Conservation (phyloP, 1,140 invertebrate genomes). For the Zaprionus nigranus region DNA sequence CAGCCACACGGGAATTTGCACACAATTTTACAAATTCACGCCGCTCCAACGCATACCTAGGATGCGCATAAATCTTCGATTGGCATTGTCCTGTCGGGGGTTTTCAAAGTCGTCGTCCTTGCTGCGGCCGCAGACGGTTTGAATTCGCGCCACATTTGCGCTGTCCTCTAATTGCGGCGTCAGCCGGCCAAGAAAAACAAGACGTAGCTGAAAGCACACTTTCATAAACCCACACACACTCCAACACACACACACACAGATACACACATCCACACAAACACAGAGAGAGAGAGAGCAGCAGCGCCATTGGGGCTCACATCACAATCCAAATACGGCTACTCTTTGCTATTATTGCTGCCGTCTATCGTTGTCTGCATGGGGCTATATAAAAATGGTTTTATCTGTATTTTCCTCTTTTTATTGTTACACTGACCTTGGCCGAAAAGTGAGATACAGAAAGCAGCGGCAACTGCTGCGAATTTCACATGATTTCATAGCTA, state of each 20-base stretch:
- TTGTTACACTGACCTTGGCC: conserved; percentile 68
- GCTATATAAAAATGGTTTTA: conserved; percentile 35
- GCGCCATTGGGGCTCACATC: conserved; percentile 31
- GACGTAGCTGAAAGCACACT: conserved; percentile 8
- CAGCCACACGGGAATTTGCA: conserved; percentile 38
- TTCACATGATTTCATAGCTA: neutral
- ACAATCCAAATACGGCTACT: conserved; percentile 31
- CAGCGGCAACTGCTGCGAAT: neutral
- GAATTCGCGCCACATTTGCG: conserved; percentile 64
- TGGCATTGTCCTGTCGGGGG: conserved; percentile 38
- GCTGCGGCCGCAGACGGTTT: conserved; percentile 8
- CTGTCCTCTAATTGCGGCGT: conserved; percentile 68
- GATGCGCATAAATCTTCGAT: conserved; percentile 69
- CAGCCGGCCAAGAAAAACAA: conserved; percentile 49
- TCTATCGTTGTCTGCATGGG: conserved; percentile 26
- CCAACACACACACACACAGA: neutral
- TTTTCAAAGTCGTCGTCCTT: conserved; percentile 28
- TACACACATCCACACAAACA: neutral
- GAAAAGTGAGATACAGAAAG: conserved; percentile 18
- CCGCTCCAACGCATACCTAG: conserved; percentile 48
- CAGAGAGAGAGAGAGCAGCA: neutral
- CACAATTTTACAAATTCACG: conserved; percentile 47
- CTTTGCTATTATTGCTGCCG: conserved; percentile 8
- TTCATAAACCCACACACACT: conserved; percentile 8
- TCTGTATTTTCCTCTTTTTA: conserved; percentile 39